Base-by-base conservation (phyloP, 2,888 invertebrate genomes). In the Leptura quadrifasciata region DNA sequence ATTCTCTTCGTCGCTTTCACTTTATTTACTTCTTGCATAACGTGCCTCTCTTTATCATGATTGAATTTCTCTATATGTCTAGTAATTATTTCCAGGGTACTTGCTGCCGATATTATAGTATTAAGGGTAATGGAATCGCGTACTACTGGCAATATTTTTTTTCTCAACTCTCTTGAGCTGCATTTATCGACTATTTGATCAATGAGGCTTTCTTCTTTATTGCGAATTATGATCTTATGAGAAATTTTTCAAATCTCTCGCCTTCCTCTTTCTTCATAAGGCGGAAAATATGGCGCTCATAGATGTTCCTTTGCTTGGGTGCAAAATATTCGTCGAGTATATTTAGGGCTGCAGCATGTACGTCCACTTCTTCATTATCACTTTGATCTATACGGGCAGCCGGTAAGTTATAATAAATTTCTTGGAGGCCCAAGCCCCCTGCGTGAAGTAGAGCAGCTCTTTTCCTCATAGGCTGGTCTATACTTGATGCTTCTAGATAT, bases 211-310 rank as follows among this genome's bases (percentile, higher is more conserved):
- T 73, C 71, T 61, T 60, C 80, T n/a, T 63, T 63, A 52, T 83
- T 8, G 70, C 79, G 78, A 85, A 85, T 64, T 77, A 80, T 6
- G 85, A 58, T 57, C 83, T 75, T 5, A 75, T 35, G 10, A 85
- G 39, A 75, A 86, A 87, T 69, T 85, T 86, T 35, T 83, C 85
- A 70, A 87, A 84, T 31, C 82, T 82, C 54, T 87, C 86, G 0
- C 76, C 81, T 61, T 76, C 71, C 84, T 86, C 84, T 67, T 85
- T 75, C 81, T 84, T 79, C 6, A 84, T 76, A 17, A 84, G 47
- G 35, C 81, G 72, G 18, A 84, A 86, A 1, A 86, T 10, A 77
- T 86, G 85, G 6, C 85, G 67, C 79, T 87, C 85, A 75, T 68
- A 82, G 2, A 61, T 58, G 47, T 73, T 65, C 47, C 76, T 78